Percentiles rank a stretch among this genome's conserved stretches.
Evolutionary conservation across 1,140 invertebrate genomes (phyloP).

Genomic region (Drosophila busckii): DNA sequence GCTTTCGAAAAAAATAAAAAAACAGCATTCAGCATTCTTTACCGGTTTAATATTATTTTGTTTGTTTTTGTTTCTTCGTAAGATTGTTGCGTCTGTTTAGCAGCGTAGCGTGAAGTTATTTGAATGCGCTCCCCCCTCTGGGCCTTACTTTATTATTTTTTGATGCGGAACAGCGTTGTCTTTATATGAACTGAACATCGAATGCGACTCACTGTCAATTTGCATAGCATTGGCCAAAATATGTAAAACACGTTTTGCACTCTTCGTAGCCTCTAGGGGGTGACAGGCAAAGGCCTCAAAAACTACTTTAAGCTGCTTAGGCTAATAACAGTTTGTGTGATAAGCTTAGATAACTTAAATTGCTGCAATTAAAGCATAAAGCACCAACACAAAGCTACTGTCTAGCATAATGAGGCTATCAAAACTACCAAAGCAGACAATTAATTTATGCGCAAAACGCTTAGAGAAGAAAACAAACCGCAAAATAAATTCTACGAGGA

Average conservation of each 20-base stretch:
- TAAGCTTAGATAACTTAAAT: background rate
- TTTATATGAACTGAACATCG: too few species aligned
- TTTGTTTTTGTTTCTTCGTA: conserved; percentile 16
- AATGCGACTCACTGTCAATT: conserved; percentile 34
- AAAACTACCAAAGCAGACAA: background rate
- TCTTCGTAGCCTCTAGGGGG: conserved; percentile 6
- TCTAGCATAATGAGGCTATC: background rate
- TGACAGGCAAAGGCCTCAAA: conserved; percentile 1
- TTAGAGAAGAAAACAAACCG: conserved; percentile 21
- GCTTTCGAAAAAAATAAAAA: conserved; percentile 13
- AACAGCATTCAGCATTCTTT: conserved; percentile 25
- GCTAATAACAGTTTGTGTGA: conserved; percentile 5
- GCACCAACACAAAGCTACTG: conserved; percentile 3
- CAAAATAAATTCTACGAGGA: conserved; percentile 9
- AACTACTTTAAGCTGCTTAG: conserved; percentile 18
- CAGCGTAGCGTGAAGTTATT: conserved; percentile 64
- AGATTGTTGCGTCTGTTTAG: conserved; percentile 56
- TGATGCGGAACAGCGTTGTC: conserved; percentile 19
- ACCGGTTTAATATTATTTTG: too few species aligned
- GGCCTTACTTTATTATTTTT: too few species aligned
- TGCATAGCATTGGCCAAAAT: conserved; percentile 35
- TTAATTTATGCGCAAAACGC: conserved; percentile 39
- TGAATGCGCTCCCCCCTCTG: too few species aligned
- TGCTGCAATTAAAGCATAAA: background rate
- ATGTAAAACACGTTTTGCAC: conserved; percentile 33